Conservation (phyloP, 2,888 invertebrate species). For the Caenorhabditis auriculariae region DNA sequence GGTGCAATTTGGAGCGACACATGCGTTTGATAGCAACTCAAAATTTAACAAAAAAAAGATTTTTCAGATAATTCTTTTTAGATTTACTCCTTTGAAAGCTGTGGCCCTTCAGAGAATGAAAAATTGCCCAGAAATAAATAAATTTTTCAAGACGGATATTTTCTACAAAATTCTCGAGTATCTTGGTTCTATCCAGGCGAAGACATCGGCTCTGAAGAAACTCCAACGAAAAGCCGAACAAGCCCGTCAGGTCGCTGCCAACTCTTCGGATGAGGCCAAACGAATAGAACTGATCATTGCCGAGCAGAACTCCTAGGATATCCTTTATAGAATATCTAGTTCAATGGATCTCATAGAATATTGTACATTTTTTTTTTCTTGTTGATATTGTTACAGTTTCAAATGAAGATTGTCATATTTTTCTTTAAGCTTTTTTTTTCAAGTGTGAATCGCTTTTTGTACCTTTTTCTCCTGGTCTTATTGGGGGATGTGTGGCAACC, state of each 20-base stretch:
- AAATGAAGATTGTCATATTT: slow-evolving; percentile 2
- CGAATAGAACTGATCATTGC: slow-evolving; percentile 21
- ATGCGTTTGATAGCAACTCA: too few relatives aligned
- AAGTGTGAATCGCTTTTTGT: neutral
- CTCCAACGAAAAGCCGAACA: slow-evolving; percentile 23
- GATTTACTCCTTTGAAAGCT: too few relatives aligned
- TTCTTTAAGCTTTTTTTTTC: neutral
- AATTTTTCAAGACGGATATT: too few relatives aligned
- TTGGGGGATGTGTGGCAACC: too few relatives aligned
- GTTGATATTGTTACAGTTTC: neutral
- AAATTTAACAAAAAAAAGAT: too few relatives aligned
- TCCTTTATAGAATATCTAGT: slow-evolving; percentile 1
- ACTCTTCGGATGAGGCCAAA: slow-evolving; percentile 24
- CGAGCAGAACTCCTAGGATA: slow-evolving; percentile 8
- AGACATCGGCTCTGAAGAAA: slow-evolving; percentile 17
- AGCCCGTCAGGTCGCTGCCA: slow-evolving; percentile 20
- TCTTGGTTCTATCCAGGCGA: slow-evolving; percentile 11
- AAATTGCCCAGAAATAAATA: too few relatives aligned
- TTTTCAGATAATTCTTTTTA: too few relatives aligned
- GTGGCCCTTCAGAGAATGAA: too few relatives aligned
- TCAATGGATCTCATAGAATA: too few relatives aligned
- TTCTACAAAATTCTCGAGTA: too few relatives aligned
- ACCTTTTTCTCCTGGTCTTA: too few relatives aligned
- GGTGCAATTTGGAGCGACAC: too few relatives aligned
- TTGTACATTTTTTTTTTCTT: slow-evolving; percentile 11